Percentiles rank a stretch among this genome's conserved stretches.
Evolutionary conservation across 2,888 invertebrate species (phyloP).

Genomic region (Mamestra brassicae): DNA sequence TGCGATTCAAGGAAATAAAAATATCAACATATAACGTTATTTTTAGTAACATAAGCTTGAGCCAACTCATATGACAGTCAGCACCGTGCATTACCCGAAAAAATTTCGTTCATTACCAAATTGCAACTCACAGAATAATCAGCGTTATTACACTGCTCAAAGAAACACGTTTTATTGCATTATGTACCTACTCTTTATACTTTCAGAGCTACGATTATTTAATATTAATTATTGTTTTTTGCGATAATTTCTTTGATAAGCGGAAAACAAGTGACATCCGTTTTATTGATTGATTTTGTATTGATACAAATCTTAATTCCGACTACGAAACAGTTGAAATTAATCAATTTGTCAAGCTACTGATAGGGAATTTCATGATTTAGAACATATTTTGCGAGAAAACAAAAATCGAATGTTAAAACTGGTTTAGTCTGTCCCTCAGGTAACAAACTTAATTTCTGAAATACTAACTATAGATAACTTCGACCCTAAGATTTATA

Average conservation of each 20-base stretch:
- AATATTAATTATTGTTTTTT: slow-evolving; percentile 5
- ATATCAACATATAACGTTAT: background rate
- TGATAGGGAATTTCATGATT: background rate
- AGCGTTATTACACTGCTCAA: background rate
- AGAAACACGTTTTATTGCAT: background rate
- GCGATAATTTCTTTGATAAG: background rate
- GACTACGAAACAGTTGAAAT: background rate
- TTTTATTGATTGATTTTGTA: background rate
- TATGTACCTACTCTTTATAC: background rate
- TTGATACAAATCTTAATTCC: slow-evolving; percentile 13
- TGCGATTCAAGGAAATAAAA: slow-evolving; percentile 7
- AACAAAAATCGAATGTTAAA: background rate
- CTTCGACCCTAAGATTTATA: background rate
- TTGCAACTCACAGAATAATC: background rate
- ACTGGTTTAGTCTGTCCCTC: background rate
- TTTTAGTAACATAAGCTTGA: slow-evolving; percentile 5
- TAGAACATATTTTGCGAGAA: background rate
- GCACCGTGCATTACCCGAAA: background rate
- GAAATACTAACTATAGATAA: background rate
- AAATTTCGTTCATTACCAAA: slow-evolving; percentile 4
- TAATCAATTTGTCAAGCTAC: background rate
- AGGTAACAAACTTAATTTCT: slow-evolving; percentile 5
- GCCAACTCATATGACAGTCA: background rate
- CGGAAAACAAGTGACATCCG: background rate
- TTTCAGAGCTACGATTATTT: background rate